phyloP scores from a whole-genome alignment of 1,140 invertebrate genomes.

The Ostrea denselamellosa region DNA sequence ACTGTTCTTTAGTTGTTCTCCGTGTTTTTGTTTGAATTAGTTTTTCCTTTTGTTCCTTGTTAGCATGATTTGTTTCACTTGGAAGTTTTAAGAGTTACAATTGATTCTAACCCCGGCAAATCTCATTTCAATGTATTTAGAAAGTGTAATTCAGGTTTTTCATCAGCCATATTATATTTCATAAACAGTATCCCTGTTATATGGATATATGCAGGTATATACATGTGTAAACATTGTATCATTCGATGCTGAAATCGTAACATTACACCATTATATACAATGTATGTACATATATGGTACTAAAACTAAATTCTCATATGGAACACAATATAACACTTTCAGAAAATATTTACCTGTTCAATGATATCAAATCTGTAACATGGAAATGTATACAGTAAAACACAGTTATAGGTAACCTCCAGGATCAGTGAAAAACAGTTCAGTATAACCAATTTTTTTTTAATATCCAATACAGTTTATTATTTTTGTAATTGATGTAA shows the following conservation, averaged over 20 bases:
- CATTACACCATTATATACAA: neutral
- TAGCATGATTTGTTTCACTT: conserved; percentile 18
- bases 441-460: too few species aligned
- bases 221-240: neutral
- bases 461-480: too few species aligned
- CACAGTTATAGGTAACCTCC: too few species aligned
- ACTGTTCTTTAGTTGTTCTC: conserved; percentile 1
- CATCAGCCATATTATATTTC: neutral
- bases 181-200: neutral
- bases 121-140: conserved; percentile 20
- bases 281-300: neutral
- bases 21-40: conserved; percentile 27
- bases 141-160: neutral
- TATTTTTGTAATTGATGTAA: too few species aligned
- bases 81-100: conserved; percentile 12
- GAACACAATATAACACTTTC: too few species aligned
- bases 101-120: conserved; percentile 2
- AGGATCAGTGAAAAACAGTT: too few species aligned
- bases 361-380: too few species aligned
- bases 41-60: neutral
- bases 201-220: neutral
- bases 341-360: too few species aligned
- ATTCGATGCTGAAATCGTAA: too few species aligned
- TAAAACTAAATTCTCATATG: too few species aligned
- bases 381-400: too few species aligned